Conservation (phyloP, 2,797 vertebrate species). For the Scolopax bukidnonensis region DNA sequence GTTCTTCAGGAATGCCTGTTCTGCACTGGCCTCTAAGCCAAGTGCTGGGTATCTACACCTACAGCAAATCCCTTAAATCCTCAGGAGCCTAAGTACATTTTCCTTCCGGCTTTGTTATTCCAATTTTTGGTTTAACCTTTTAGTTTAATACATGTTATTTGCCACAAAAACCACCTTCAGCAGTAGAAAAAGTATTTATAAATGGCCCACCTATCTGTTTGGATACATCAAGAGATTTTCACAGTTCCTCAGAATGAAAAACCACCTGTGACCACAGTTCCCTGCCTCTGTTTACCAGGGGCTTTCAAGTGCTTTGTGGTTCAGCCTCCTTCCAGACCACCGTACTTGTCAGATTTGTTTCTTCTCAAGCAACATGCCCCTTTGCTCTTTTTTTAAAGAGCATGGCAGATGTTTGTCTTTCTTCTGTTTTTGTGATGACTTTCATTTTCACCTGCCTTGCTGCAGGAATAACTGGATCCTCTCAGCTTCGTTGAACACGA, state of each 20-base stretch:
- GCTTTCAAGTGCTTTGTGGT: fast-evolving
- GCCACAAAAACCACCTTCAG: background rate
- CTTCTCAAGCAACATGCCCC: background rate
- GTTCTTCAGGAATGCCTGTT: background rate
- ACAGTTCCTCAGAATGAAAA: background rate
- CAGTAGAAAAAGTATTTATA: background rate
- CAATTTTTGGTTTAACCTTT: background rate
- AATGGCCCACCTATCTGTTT: background rate
- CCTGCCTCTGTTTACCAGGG: background rate
- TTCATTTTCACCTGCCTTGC: background rate
- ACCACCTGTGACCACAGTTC: background rate
- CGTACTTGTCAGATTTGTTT: background rate
- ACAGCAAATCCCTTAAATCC: background rate
- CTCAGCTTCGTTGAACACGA: background rate
- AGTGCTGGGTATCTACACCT: background rate
- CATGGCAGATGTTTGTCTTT: background rate
- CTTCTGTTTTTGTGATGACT: background rate
- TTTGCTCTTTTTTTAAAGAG: background rate
- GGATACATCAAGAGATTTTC: background rate
- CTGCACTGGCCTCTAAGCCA: background rate
- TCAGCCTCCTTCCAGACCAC: background rate
- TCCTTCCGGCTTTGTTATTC: background rate
- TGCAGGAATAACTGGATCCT: background rate
- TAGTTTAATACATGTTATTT: background rate
- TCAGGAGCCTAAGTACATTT: background rate